These are phyloP conservation scores for Tetraodon nigroviridis DNA, from an alignment of 2,113 vertebrate genomes.

Conservation along the genomic window DNA sequence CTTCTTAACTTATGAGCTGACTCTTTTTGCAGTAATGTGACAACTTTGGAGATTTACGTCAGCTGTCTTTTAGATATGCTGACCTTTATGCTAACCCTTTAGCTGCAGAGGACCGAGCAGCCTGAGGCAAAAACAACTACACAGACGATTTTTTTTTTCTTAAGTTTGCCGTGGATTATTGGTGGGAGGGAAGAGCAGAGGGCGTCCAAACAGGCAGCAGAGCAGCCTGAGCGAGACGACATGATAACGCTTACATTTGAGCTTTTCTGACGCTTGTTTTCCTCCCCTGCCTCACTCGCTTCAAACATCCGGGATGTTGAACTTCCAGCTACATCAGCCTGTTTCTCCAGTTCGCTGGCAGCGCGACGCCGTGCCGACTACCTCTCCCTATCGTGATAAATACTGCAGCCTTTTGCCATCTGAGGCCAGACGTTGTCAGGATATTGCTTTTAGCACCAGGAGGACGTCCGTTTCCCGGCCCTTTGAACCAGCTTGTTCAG, in stretches of 20 bases:
- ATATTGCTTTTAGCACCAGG: slow-evolving; percentile 71
- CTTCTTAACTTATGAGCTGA: slow-evolving; percentile 1
- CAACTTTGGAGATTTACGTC: slow-evolving; percentile 15
- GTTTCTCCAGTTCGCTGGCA: slow-evolving; percentile 27
- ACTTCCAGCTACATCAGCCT: slow-evolving; percentile 44
- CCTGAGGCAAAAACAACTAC: slow-evolving; percentile 26
- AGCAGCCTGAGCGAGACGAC: slow-evolving; percentile 15
- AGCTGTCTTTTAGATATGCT: slow-evolving; percentile 38
- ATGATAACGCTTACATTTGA: too few relatives aligned
- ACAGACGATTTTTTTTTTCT: slow-evolving; percentile 37
- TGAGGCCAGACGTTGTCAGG: slow-evolving; percentile 61
- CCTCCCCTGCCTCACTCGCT: slow-evolving; percentile 1
- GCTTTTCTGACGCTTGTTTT: slow-evolving; percentile 8
- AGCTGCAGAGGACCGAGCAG: slow-evolving; percentile 42
- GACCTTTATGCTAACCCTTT: slow-evolving; percentile 45
- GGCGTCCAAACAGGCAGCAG: slow-evolving; percentile 33
- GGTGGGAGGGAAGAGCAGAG: slow-evolving; percentile 31
- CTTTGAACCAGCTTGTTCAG: slow-evolving; percentile 44
- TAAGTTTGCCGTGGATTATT: slow-evolving; percentile 41
- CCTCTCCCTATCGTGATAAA: slow-evolving; percentile 60
- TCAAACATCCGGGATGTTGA: slow-evolving; percentile 32
- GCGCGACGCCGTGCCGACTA: slow-evolving; percentile 29
- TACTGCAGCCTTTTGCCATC: slow-evolving; percentile 60
- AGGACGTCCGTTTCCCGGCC: slow-evolving; percentile 57
- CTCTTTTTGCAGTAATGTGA: slow-evolving; percentile 5